Evolutionary conservation across 2,113 vertebrate species (phyloP).

Genomic region (Amazona guildingii): DNA sequence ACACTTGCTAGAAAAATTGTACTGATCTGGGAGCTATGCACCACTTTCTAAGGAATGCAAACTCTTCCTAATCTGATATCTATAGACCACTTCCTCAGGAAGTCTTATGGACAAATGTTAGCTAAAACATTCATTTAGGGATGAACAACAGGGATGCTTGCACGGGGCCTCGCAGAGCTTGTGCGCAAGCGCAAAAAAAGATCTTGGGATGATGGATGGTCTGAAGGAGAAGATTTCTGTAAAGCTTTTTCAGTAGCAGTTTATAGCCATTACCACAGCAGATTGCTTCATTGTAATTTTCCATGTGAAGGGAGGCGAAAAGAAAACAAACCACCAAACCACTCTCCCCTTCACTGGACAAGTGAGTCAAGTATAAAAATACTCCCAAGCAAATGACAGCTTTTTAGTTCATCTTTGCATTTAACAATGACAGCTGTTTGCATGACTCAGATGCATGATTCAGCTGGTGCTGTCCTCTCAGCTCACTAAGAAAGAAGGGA

Average conservation of each 20-base stretch:
- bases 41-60: neutral
- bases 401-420: constrained; percentile 48
- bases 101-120: neutral
- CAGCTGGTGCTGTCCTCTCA: constrained; percentile 1
- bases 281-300: neutral
- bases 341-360: neutral
- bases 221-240: neutral
- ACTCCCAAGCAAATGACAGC: constrained; percentile 26
- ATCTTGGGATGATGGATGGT: neutral
- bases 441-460: constrained; percentile 46
- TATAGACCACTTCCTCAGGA: neutral
- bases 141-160: neutral
- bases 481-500: neutral
- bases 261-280: neutral
- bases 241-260: neutral
- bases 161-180: neutral
- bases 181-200: neutral
- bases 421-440: constrained; percentile 50
- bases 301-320: neutral
- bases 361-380: constrained; percentile 59
- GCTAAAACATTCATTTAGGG: neutral
- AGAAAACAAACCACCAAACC: neutral
- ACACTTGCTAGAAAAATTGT: neutral
- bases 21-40: neutral
- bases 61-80: neutral